A percentile compares a stretch with the other conserved stretches of the same genome.
phyloP scores from a whole-genome alignment of 2,888 invertebrate species.

The Platynereis dumerilii region DNA sequence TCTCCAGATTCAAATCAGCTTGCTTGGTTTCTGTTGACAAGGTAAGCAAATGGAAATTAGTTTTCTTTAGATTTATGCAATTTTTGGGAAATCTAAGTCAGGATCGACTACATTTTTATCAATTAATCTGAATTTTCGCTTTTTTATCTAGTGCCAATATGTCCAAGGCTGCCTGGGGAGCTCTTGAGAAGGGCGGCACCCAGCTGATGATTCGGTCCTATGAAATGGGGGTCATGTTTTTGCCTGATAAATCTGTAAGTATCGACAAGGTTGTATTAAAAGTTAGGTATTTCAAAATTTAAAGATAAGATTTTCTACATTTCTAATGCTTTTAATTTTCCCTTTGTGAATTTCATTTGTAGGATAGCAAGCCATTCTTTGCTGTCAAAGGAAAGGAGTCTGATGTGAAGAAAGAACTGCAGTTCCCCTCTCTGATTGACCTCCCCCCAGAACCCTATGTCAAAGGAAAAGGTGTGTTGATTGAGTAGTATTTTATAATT shows the following conservation, averaged over 20 bases:
- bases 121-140: slow-evolving; percentile 30
- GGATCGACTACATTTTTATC: too few species aligned
- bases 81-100: neutral
- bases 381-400: too few species aligned
- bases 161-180: slow-evolving; percentile 97
- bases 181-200: slow-evolving; percentile 69
- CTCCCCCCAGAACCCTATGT: too few species aligned
- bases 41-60: too few species aligned
- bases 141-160: slow-evolving; percentile 91
- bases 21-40: slow-evolving; percentile 84
- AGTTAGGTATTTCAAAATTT: neutral
- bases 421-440: too few species aligned
- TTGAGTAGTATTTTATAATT: too few species aligned
- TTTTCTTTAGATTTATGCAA: slow-evolving; percentile 5
- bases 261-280: neutral
- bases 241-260: slow-evolving; percentile 80
- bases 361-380: too few species aligned
- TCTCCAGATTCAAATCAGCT: slow-evolving; percentile 73
- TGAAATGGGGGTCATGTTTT: slow-evolving; percentile 87
- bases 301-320: too few species aligned
- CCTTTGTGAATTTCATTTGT: too few species aligned
- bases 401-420: too few species aligned
- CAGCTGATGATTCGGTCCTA: slow-evolving; percentile 78
- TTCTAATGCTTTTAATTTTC: too few species aligned
- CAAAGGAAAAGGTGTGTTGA: too few species aligned